Conservation (phyloP, 2,888 invertebrate genomes). For the Archips crataeganus region DNA sequence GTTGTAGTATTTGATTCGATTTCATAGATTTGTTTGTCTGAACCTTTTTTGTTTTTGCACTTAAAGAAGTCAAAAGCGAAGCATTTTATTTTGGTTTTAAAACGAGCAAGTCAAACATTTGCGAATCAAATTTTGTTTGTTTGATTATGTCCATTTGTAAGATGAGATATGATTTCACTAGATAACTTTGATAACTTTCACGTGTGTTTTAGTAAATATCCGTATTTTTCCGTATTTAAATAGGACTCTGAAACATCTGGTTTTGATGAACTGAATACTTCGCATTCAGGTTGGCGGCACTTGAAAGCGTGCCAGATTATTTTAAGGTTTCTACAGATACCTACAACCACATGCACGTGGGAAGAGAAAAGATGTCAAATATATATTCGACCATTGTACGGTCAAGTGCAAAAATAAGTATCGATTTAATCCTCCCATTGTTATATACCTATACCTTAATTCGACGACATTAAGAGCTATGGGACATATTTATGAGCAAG, state of each 20-base stretch:
- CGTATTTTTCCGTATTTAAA: slow-evolving; percentile 75
- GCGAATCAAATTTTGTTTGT: too few species aligned
- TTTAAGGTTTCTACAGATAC: slow-evolving; percentile 65
- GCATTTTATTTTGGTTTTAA: not conserved
- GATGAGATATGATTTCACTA: not conserved
- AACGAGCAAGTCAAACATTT: not conserved
- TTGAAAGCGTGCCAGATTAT: slow-evolving; percentile 85
- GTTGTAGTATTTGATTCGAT: slow-evolving; percentile 5
- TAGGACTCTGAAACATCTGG: slow-evolving; percentile 79
- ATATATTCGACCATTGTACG: slow-evolving; percentile 21
- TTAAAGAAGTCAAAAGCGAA: not conserved
- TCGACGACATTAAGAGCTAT: too few species aligned
- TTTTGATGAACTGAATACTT: slow-evolving; percentile 84
- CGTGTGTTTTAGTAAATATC: slow-evolving; percentile 50
- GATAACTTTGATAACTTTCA: not conserved
- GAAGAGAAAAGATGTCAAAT: slow-evolving; percentile 10
- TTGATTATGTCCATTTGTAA: too few species aligned
- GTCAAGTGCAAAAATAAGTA: too few species aligned
- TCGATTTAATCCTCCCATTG: too few species aligned
- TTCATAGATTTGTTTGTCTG: slow-evolving; percentile 2
- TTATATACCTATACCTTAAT: too few species aligned
- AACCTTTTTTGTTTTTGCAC: not conserved
- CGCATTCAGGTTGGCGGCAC: slow-evolving; percentile 80
- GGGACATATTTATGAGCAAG: too few species aligned
- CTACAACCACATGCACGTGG: slow-evolving; percentile 30